Evolutionary conservation across 2,113 vertebrate species (phyloP), one percentile per base, ranked within the genome.

Genomic region (Gopherus flavomarginatus): DNA sequence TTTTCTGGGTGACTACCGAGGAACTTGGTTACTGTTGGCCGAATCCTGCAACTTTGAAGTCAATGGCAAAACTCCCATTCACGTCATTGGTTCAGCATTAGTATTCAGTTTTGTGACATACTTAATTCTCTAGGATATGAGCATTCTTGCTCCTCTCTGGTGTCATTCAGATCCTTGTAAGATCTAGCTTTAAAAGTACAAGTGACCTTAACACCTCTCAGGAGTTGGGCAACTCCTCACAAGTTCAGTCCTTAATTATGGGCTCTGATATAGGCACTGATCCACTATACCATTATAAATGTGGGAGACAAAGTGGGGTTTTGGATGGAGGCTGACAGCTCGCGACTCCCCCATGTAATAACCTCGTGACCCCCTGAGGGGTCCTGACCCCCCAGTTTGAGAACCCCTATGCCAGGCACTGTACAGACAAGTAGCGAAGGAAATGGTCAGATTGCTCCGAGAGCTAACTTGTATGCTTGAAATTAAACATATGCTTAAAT

Each of bases 1-100:
- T 92, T 82, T 92, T 79, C 49, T 93, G 91, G 54, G 29, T 95
- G 90, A 86, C n/a, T 88, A 53, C 9, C 13, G 12, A 80, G 35
- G 50, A 82, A 29, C 6, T 44, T 11, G 42, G 54, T 88, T 59
- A 3, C 49, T 92, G 87, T 93, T 94, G 89, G 56, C 38, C 65
- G 89, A 89, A 19, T 79, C 65, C 38, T 81, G 50, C 29, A 24
- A 78, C 65, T 90, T 83, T 90, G 79, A 90, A 94, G 75, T 35
- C 5, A 6, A 35, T 95, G 81, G 44, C 49, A 83, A 83, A 83
- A 83, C 24, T 83, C 42, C 10, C 31, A 35, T 88, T 92, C 87
- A 88, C 19, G n/a, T 44, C 79, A 80, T 84, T 88, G 57, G 65
- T 88, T 65, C 47, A 79, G 0, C 6, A 72, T 65, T 47, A 1